Evolutionary conservation across 1,140 invertebrate genomes (phyloP).

Genomic region (Drosophila pseudoobscura): DNA sequence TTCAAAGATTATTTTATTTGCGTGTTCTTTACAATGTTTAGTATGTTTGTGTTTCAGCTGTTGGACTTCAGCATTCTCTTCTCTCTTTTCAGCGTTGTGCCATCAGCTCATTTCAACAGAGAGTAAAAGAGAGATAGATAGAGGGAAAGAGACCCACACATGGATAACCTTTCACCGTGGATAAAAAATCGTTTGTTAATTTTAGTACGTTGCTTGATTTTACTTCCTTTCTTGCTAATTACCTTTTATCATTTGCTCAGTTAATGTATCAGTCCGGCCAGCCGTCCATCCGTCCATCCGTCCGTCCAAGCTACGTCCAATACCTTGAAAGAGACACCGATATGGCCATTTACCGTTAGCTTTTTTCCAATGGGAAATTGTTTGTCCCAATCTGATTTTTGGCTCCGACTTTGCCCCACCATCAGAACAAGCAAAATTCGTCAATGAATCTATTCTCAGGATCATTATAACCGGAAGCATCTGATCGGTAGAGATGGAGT

Average conservation of each 20-base stretch:
- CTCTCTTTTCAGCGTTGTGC: conserved; percentile 4
- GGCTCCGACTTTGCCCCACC: conserved; percentile 11
- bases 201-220: conserved; percentile 40
- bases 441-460: conserved; percentile 31
- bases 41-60: conserved; percentile 38
- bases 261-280: neutral
- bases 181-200: conserved; percentile 32
- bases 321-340: conserved; percentile 33
- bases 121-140: neutral
- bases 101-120: conserved; percentile 20
- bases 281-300: conserved; percentile 19
- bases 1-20: conserved; percentile 4
- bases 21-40: conserved; percentile 1
- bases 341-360: conserved; percentile 59
- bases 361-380: conserved; percentile 59
- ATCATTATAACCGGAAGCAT: conserved; percentile 46
- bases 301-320: conserved; percentile 30
- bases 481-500: conserved; percentile 19
- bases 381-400: conserved; percentile 43
- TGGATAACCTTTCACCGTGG: conserved; percentile 63
- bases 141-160: conserved; percentile 1
- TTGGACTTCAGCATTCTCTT: conserved; percentile 5
- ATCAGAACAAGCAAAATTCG: conserved; percentile 11
- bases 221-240: conserved; percentile 70
- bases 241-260: conserved; percentile 59